Percentiles rank a stretch among this genome's conserved stretches.
Evolutionary conservation across 2,113 vertebrate genomes (phyloP).

Genomic region (Sorex fumeus): DNA sequence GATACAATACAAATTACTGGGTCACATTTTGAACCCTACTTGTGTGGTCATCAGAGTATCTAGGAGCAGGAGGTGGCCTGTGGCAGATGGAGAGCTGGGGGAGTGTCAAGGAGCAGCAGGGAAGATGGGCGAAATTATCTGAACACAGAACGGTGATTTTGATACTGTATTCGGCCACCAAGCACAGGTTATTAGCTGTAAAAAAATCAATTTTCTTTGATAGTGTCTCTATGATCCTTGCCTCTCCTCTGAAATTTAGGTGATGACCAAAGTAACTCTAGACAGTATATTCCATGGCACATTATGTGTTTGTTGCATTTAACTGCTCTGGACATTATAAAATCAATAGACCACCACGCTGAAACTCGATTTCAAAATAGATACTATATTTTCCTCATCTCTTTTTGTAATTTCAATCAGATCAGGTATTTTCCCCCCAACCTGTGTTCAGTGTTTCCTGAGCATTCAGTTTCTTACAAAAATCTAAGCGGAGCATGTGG

Average conservation of each 20-base stretch:
- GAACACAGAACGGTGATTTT: constrained; percentile 76
- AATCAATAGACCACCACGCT: constrained; percentile 78
- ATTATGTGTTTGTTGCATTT: constrained; percentile 76
- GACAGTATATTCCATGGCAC: constrained; percentile 36
- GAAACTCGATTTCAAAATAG: constrained; percentile 78
- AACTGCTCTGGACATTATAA: constrained; percentile 78
- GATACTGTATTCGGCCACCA: constrained; percentile 75
- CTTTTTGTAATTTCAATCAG: constrained; percentile 80
- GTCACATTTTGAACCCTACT: constrained; percentile 69
- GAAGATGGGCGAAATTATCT: constrained; percentile 73
- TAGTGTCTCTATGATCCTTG: constrained; percentile 75
- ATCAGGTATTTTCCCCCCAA: constrained; percentile 17
- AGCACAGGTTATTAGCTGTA: constrained; percentile 81
- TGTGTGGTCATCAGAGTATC: constrained; percentile 61
- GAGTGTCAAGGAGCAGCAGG: constrained; percentile 70
- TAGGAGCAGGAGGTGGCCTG: constrained; percentile 54
- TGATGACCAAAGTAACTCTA: constrained; percentile 77
- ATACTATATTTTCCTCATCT: constrained; percentile 71
- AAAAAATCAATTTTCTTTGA: constrained; percentile 84
- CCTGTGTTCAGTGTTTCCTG: constrained; percentile 47
- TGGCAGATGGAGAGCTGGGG: constrained; percentile 67
- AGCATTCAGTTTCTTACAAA: constrained; percentile 64
- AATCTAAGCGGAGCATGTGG: constrained; percentile 35
- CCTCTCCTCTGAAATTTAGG: constrained; percentile 80
- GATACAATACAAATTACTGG: constrained; percentile 72